Conservation (phyloP, 2,113 vertebrate species). For the Centrocercus urophasianus region DNA sequence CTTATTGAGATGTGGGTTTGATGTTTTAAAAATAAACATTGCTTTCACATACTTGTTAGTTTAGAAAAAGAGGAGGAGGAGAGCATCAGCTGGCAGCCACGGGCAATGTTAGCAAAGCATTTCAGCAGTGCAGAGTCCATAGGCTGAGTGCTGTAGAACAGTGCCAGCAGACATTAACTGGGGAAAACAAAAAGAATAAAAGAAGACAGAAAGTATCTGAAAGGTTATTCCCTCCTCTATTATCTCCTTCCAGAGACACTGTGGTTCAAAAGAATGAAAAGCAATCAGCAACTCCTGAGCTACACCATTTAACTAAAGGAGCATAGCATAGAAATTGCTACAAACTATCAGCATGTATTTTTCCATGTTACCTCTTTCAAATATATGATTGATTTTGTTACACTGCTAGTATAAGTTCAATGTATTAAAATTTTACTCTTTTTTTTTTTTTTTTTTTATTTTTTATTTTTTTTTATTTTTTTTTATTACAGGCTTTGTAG, state of each 20-base stretch:
- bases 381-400: neutral
- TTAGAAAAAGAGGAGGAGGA: neutral
- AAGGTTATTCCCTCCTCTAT: neutral
- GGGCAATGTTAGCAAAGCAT: neutral
- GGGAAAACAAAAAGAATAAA: neutral
- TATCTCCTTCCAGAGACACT: neutral
- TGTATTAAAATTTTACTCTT: neutral
- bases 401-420: neutral
- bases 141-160: neutral
- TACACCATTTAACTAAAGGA: neutral
- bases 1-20: neutral
- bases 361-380: neutral
- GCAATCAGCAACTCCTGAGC: neutral
- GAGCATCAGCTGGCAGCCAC: neutral
- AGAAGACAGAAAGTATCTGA: neutral
- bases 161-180: neutral
- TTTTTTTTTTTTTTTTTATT: neutral
- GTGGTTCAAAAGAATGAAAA: neutral
- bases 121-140: neutral
- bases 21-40: constrained; percentile 1
- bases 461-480: neutral
- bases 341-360: fast-evolving
- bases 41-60: neutral
- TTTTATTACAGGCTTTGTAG: neutral
- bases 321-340: neutral